These are phyloP conservation scores for Toxotes lorentzi DNA, from an alignment of 2,797 vertebrate genomes.

Conservation along the genomic window DNA sequence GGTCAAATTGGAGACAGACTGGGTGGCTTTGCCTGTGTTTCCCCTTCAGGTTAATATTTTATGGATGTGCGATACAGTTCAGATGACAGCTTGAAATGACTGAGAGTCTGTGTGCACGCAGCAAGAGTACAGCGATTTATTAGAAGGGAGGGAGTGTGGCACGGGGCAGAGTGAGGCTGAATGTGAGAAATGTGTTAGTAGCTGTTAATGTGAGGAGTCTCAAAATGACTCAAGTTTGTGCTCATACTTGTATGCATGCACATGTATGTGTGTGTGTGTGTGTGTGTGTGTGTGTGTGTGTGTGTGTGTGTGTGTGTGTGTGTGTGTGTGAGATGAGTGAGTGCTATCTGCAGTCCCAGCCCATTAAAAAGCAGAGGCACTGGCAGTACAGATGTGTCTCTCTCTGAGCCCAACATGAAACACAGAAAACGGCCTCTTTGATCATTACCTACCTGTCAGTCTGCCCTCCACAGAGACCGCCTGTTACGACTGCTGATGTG, in stretches of 20 bases:
- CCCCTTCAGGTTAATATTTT: slow-evolving; percentile 77
- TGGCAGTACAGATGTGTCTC: slow-evolving; percentile 79
- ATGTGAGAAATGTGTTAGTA: slow-evolving; percentile 68
- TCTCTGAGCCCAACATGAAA: slow-evolving; percentile 83
- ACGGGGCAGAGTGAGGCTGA: slow-evolving; percentile 42
- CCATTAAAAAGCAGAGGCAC: slow-evolving; percentile 83
- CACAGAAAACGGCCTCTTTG: slow-evolving; percentile 85
- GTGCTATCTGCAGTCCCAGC: slow-evolving; percentile 62
- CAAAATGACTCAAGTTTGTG: slow-evolving; percentile 57
- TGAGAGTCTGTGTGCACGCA: slow-evolving; percentile 54
- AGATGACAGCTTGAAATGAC: slow-evolving; percentile 75
- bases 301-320: slow-evolving; percentile 5
- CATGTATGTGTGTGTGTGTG: slow-evolving; percentile 5
- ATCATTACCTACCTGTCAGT: slow-evolving; percentile 88
- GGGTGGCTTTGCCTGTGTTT: slow-evolving; percentile 67
- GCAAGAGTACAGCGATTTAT: slow-evolving; percentile 72
- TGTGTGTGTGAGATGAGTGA: slow-evolving; percentile 47
- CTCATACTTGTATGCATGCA: slow-evolving; percentile 31
- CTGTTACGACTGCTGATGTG: slow-evolving; percentile 81
- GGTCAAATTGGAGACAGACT: slow-evolving; percentile 56
- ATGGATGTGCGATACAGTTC: slow-evolving; percentile 71
- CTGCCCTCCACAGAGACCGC: slow-evolving; percentile 81
- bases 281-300: not conserved
- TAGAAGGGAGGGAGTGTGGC: slow-evolving; percentile 46
- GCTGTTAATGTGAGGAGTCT: slow-evolving; percentile 71